Evolutionary conservation across 2,888 invertebrate genomes (phyloP).

Genomic region (Eupithecia inturbata): DNA sequence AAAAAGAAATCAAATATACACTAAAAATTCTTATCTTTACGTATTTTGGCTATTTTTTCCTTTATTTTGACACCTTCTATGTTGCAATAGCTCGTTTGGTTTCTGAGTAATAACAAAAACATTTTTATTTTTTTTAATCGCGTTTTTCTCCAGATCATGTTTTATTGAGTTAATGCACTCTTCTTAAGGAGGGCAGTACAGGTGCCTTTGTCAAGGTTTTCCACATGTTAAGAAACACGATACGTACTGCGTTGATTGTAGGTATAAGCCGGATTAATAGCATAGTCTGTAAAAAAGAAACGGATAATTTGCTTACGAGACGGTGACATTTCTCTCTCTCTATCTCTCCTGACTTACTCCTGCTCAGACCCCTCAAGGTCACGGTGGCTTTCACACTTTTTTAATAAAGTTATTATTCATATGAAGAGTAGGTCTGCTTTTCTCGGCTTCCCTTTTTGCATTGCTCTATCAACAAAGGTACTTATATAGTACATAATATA

Average conservation of each 20-base stretch:
- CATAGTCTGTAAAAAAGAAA: not conserved
- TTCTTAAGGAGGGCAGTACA: too few species aligned
- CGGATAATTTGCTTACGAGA: not conserved
- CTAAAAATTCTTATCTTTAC: too few species aligned
- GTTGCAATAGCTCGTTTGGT: too few species aligned
- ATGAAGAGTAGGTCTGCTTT: not conserved
- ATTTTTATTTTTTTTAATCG: too few species aligned
- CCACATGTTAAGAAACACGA: not conserved
- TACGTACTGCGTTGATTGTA: not conserved
- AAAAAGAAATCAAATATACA: too few species aligned
- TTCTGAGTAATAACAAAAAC: too few species aligned
- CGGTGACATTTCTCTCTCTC: not conserved
- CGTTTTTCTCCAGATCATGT: too few species aligned
- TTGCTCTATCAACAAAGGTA: not conserved
- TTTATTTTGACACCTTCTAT: too few species aligned
- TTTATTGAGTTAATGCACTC: too few species aligned
- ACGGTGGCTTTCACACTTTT: not conserved
- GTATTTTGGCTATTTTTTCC: too few species aligned
- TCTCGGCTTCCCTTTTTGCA: not conserved
- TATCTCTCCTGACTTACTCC: not conserved
- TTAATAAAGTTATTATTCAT: not conserved
- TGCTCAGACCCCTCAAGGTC: not conserved
- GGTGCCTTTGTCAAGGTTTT: not conserved
- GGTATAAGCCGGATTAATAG: not conserved
- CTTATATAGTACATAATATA: not conserved